Percentiles rank a stretch among this genome's conserved stretches.
phyloP scores from a whole-genome alignment of 2,888 invertebrate genomes.

The Nezara viridula region DNA sequence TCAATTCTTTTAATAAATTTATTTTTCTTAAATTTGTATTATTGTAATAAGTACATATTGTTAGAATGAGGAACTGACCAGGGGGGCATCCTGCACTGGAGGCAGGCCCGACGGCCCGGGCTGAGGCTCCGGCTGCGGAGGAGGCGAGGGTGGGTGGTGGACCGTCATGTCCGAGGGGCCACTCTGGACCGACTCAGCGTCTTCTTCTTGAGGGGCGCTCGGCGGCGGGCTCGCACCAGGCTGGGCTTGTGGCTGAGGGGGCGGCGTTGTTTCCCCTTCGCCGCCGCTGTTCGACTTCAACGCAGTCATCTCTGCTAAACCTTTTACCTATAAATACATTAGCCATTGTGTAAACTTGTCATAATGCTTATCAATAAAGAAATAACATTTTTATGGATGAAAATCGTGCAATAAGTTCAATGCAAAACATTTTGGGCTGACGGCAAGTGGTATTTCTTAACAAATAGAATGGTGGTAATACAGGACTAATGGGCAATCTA shows the following conservation, averaged over 20 bases:
- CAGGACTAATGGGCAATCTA: neutral
- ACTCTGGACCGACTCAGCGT: slow-evolving; percentile 69
- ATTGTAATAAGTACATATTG: no score
- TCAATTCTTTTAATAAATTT: no score
- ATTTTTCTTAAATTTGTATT: no score
- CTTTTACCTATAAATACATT: slow-evolving; percentile 72
- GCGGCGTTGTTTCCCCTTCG: slow-evolving; percentile 65
- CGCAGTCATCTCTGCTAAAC: slow-evolving; percentile 93
- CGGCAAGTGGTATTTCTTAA: neutral
- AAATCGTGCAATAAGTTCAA: neutral
- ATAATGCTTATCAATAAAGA: neutral
- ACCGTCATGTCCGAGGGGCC: slow-evolving; percentile 73
- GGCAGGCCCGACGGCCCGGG: slow-evolving; percentile 88
- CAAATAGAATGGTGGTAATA: neutral
- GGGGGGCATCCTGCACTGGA: slow-evolving; percentile 89
- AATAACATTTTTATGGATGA: neutral
- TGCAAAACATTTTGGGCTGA: neutral
- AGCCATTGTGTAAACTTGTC: neutral
- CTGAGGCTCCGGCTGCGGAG: slow-evolving; percentile 70
- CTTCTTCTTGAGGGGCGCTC: slow-evolving; percentile 63
- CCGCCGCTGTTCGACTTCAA: slow-evolving; percentile 72
- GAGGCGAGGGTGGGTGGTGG: slow-evolving; percentile 68
- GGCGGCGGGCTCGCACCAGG: slow-evolving; percentile 59
- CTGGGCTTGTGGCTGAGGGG: slow-evolving; percentile 25
- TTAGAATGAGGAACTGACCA: slow-evolving; percentile 74